These are phyloP conservation scores for Euzetes globulus DNA, from an alignment of 2,888 invertebrate genomes.

Conservation along the genomic window DNA sequence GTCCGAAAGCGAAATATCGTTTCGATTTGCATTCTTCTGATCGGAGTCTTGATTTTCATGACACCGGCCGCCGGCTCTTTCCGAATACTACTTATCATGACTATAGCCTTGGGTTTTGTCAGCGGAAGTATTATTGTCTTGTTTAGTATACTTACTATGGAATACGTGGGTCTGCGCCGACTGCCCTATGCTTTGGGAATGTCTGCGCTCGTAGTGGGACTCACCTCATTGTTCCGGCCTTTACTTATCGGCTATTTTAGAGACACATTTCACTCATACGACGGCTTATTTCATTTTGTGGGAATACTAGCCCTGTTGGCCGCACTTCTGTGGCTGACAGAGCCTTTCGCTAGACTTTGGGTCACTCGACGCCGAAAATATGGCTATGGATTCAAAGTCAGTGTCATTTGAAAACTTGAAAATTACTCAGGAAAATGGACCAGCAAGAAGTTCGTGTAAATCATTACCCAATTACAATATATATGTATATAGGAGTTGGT, in stretches of 20 bases:
- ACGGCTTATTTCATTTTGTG: slow-evolving; percentile 40
- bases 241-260: slow-evolving; percentile 40
- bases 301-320: slow-evolving; percentile 38
- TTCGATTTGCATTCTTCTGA: slow-evolving; percentile 25
- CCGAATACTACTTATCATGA: slow-evolving; percentile 9
- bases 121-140: slow-evolving; percentile 34
- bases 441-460: too few relatives aligned
- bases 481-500: too few relatives aligned
- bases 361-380: background rate
- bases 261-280: slow-evolving; percentile 40
- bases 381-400: slow-evolving; percentile 12
- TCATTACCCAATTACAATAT: too few relatives aligned
- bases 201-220: slow-evolving; percentile 40
- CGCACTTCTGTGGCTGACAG: slow-evolving; percentile 39
- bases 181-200: slow-evolving; percentile 40
- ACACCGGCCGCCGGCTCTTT: slow-evolving; percentile 16
- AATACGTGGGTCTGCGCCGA: slow-evolving; percentile 39
- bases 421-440: too few relatives aligned
- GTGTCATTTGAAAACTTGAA: background rate
- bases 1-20: slow-evolving; percentile 28
- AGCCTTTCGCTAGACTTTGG: slow-evolving; percentile 35
- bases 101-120: slow-evolving; percentile 28
- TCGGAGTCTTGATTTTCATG: slow-evolving; percentile 30
- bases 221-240: slow-evolving; percentile 39
- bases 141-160: slow-evolving; percentile 34